phyloP scores from a whole-genome alignment of 2,888 invertebrate species.

The Habrosyne pyritoides region DNA sequence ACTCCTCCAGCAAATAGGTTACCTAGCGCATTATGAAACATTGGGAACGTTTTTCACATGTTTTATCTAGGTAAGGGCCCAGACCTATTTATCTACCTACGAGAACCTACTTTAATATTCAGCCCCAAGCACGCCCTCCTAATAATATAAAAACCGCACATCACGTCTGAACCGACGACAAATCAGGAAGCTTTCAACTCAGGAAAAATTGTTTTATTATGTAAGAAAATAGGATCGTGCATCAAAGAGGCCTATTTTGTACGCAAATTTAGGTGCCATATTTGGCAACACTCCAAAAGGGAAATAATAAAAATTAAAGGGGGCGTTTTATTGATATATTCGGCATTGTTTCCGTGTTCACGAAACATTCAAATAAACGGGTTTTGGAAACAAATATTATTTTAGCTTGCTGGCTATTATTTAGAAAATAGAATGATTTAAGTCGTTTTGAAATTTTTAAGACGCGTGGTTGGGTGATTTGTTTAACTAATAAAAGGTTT shows the following conservation, averaged over 20 bases:
- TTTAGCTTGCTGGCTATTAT: no score
- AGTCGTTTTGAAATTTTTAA: no score
- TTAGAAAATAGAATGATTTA: no score
- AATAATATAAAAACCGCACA: slow-evolving; percentile 12
- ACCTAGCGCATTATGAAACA: background rate
- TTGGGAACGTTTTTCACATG: background rate
- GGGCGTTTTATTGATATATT: slow-evolving; percentile 35
- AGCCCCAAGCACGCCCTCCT: slow-evolving; percentile 3
- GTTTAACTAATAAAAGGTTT: no score
- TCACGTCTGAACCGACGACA: slow-evolving; percentile 14
- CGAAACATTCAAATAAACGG: slow-evolving; percentile 30
- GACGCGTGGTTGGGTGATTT: no score
- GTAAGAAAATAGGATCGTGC: slow-evolving; percentile 35
- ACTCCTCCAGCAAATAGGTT: no score
- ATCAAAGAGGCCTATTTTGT: slow-evolving; percentile 41
- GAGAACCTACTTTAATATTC: slow-evolving; percentile 7
- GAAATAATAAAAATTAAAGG: slow-evolving; percentile 39
- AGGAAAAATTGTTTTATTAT: slow-evolving; percentile 33
- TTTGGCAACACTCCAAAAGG: slow-evolving; percentile 42
- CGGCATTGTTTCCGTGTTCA: slow-evolving; percentile 31
- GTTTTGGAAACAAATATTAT: slow-evolving; percentile 19
- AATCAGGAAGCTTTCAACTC: slow-evolving; percentile 26
- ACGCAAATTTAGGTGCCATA: slow-evolving; percentile 42
- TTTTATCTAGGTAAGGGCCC: background rate
- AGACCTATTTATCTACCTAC: background rate